Conservation (phyloP, 2,888 invertebrate genomes). For the Sinotaia quadrata region DNA sequence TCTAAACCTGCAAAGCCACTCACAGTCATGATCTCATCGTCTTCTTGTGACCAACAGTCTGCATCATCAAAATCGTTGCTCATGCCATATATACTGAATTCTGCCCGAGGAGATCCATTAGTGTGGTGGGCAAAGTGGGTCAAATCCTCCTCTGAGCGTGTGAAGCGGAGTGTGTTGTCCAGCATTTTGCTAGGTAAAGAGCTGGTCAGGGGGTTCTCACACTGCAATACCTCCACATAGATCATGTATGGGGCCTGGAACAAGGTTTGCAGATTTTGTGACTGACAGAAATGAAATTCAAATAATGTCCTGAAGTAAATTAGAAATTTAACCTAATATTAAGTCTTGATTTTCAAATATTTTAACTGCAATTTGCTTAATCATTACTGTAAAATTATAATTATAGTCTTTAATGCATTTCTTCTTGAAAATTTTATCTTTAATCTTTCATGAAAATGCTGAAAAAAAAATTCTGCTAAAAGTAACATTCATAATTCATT, state of each 20-base stretch:
- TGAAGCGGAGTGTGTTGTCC: slow-evolving; percentile 82
- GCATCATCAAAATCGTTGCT: slow-evolving; percentile 68
- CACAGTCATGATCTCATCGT: slow-evolving; percentile 89
- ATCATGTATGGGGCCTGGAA: slow-evolving; percentile 94
- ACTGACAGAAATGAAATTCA: not conserved
- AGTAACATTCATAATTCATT: no score
- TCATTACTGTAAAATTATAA: not conserved
- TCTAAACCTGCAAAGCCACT: not conserved
- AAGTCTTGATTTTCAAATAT: not conserved
- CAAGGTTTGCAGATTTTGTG: slow-evolving; percentile 8
- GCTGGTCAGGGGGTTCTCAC: slow-evolving; percentile 85
- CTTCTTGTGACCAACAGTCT: slow-evolving; percentile 95
- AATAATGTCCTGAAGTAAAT: not conserved
- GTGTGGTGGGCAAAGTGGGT: slow-evolving; percentile 38
- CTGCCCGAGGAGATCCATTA: slow-evolving; percentile 54
- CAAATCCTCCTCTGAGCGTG: slow-evolving; percentile 94
- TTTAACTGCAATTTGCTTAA: not conserved
- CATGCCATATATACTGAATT: slow-evolving; percentile 63
- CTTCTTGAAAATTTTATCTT: no score
- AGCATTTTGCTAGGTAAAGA: slow-evolving; percentile 88
- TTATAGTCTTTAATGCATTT: no score
- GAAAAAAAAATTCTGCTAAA: no score
- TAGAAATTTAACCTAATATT: not conserved
- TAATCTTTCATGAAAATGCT: no score
- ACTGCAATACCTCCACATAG: slow-evolving; percentile 96